Evolutionary conservation across 2,888 invertebrate species (phyloP), one percentile per base, ranked within the genome.

Genomic region (Caprella mutica): DNA sequence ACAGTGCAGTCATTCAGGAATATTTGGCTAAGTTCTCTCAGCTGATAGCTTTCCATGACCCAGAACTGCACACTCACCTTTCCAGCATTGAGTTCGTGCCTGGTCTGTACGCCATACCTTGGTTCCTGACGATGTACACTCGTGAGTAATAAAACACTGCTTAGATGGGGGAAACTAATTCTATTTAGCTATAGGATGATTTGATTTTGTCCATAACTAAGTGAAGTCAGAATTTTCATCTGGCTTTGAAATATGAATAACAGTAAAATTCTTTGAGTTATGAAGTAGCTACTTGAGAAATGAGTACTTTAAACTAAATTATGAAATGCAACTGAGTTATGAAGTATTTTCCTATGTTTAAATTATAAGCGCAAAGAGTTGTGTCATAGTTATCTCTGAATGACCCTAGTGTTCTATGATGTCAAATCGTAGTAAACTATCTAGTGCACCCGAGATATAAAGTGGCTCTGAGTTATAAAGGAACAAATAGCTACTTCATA

Each of bases 111-210:
- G 93, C 97, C 21, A 97, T 98, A 72, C 96, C 97, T 0, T 98
- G 97, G 97, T 97, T 96, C 72, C 77, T 97, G 33, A 97, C 96
- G 5, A 93, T 97, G 89, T 97, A 93, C 76, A 93, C 94, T 58
- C 94, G 93, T 94, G 76, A 83, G 86, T 81, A 68, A 46, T 38
- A n/a, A n/a, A n/a, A n/a, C n/a, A n/a, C n/a, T n/a, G 19, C n/a
- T 9, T 17, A 30, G 6, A 12, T 51, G 2, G 30, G 33, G 14
- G 24, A 38, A 44, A 52, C 24, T 58, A 26, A 24, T 46, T 38
- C 26, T 19, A 17, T 42, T 35, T 35, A 12, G 35, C 51, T 54
- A 29, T 44, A 44, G 55, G 9, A 30, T 65, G 5, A 26, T 52
- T 30, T 17, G 52, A 55, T 50, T 40, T 12, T 52, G 17, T 30